phyloP scores from a whole-genome alignment of 2,113 vertebrate species.

The Stegostoma tigrinum region DNA sequence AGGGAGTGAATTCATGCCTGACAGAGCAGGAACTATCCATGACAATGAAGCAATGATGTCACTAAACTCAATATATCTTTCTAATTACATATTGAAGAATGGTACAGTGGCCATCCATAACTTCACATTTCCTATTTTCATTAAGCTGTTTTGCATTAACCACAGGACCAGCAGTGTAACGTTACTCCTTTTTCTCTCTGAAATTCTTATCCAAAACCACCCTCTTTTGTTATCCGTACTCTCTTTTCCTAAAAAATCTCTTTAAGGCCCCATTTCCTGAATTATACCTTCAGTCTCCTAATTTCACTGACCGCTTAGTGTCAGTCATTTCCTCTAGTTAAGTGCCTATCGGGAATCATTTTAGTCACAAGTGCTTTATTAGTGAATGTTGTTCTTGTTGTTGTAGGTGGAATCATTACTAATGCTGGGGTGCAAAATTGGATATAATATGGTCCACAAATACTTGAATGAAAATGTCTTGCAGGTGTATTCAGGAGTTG shows the following conservation, averaged over 20 bases:
- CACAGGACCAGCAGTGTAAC: neutral
- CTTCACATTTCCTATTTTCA: neutral
- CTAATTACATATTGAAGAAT: neutral
- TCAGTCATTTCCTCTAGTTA: neutral
- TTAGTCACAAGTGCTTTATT: neutral
- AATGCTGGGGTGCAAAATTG: neutral
- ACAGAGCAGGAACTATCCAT: neutral
- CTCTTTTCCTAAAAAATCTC: neutral
- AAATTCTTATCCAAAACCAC: neutral
- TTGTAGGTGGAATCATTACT: neutral
- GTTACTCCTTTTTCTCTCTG: neutral
- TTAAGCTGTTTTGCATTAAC: neutral
- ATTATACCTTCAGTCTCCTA: neutral
- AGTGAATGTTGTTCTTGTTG: neutral
- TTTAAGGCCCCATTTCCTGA: neutral
- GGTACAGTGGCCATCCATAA: neutral
- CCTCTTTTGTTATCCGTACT: neutral
- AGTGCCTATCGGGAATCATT: neutral
- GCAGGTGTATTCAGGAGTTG: neutral
- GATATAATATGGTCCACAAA: neutral
- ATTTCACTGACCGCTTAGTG: neutral
- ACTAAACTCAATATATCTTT: neutral
- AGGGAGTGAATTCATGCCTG: neutral
- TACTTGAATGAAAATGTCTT: neutral
- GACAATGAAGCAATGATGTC: neutral